A percentile compares a stretch with the other conserved stretches of the same genome.
phyloP scores from a whole-genome alignment of 2,888 invertebrate genomes.

The Panorpa germanica region DNA sequence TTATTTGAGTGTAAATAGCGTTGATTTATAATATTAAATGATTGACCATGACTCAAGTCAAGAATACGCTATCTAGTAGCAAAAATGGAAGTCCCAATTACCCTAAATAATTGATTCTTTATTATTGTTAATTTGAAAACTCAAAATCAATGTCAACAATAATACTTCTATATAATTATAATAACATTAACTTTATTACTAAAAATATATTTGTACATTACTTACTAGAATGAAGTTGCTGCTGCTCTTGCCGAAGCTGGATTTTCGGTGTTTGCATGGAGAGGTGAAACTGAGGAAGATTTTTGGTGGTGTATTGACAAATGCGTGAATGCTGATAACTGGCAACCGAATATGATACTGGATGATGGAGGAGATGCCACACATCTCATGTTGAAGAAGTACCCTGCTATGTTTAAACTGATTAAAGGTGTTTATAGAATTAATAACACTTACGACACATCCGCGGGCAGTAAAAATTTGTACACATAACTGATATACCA shows the following conservation, averaged over 20 bases:
- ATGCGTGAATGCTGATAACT: constrained; percentile 76
- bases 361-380: constrained; percentile 97
- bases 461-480: no score
- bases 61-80: no score
- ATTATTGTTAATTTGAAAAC: no score
- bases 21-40: no score
- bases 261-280: constrained; percentile 88
- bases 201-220: constrained; percentile 9
- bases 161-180: constrained; percentile 8
- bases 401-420: constrained; percentile 80
- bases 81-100: no score
- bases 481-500: no score
- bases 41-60: no score
- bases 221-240: constrained; percentile 80
- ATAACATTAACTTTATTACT: constrained; percentile 9
- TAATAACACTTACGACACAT: not conserved
- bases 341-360: constrained; percentile 96
- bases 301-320: constrained; percentile 99
- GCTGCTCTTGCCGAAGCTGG: constrained; percentile 86
- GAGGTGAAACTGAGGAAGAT: constrained; percentile 92
- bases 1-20: no score
- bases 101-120: no score
- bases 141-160: not conserved
- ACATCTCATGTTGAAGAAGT: constrained; percentile 89
- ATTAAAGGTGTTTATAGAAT: constrained; percentile 45